Percentiles rank a stretch among this genome's conserved stretches.
Evolutionary conservation across 92 coral and sea anemone species (phyloP).

Genomic region (Ricordea florida): DNA sequence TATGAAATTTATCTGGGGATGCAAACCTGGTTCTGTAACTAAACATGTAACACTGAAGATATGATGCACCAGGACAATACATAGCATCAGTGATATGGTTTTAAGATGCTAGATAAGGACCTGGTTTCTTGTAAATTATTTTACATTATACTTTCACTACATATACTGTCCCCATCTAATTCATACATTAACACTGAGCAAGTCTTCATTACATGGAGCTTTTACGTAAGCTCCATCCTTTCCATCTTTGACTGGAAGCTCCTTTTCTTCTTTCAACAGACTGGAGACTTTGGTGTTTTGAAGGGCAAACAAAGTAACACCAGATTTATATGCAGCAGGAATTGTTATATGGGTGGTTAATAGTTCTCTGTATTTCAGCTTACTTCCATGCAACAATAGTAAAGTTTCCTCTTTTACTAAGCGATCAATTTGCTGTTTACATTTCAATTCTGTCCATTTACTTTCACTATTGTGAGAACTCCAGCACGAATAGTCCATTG

Average conservation of each 20-base stretch:
- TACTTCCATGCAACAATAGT: slow-evolving; percentile 63
- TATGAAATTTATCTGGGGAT: no score
- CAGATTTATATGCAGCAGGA: slow-evolving; percentile 83
- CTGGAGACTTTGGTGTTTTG: slow-evolving; percentile 46
- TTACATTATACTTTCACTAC: no score
- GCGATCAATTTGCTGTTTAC: slow-evolving; percentile 63
- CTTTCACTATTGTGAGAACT: neutral
- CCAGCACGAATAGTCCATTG: slow-evolving; percentile 46
- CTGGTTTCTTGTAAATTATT: no score
- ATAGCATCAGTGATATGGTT: no score
- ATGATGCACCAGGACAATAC: no score
- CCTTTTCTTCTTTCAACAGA: slow-evolving; percentile 29
- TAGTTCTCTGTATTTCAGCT: slow-evolving; percentile 61
- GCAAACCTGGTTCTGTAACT: no score
- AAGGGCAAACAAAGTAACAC: slow-evolving; percentile 70
- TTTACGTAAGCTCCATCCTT: neutral
- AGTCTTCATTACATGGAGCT: neutral
- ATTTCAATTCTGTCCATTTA: slow-evolving; percentile 61
- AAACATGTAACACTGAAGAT: no score
- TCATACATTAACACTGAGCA: slow-evolving; percentile 6
- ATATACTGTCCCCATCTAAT: neutral
- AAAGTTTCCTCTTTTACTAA: slow-evolving; percentile 69
- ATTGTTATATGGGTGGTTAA: slow-evolving; percentile 55
- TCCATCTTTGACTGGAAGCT: slow-evolving; percentile 42
- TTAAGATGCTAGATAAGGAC: no score